A percentile compares a stretch with the other conserved stretches of the same genome.
These are phyloP conservation scores for Andrena chrysosceles DNA, from an alignment of 2,888 invertebrate genomes.

Conservation along the genomic window DNA sequence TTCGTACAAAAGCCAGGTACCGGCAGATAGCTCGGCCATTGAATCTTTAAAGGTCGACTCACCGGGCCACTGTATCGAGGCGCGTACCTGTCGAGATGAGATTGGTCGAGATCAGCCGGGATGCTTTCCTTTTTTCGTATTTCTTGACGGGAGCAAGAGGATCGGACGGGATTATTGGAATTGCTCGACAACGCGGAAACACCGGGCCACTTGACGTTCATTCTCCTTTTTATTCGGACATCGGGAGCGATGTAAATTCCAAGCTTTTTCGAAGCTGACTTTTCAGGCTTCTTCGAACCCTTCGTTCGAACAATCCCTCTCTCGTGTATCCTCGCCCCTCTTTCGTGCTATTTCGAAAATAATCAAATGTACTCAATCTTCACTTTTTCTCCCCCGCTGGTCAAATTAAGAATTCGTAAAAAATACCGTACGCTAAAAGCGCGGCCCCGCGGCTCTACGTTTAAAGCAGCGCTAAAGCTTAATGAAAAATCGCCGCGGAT, in stretches of 20 bases:
- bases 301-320: neutral
- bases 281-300: neutral
- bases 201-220: constrained; percentile 5
- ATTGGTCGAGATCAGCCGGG: neutral
- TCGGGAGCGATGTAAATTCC: neutral
- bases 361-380: neutral
- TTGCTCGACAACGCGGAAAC: constrained; percentile 27
- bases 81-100: constrained; percentile 25
- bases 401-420: constrained; percentile 25
- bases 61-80: constrained; percentile 33
- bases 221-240: neutral
- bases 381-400: neutral
- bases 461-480: constrained; percentile 19
- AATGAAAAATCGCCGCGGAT: constrained; percentile 48
- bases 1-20: constrained; percentile 64
- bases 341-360: neutral
- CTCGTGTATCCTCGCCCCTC: neutral
- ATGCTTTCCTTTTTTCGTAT: neutral
- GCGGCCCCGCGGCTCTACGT: neutral
- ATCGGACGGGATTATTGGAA: constrained; percentile 8
- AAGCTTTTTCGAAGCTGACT: neutral
- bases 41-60: constrained; percentile 69
- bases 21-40: constrained; percentile 64
- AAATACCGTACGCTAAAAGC: constrained; percentile 2
- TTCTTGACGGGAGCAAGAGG: neutral